These are phyloP conservation scores for Choloepus hoffmanni DNA, from an alignment of 2,113 vertebrate genomes.

Conservation along the genomic window DNA sequence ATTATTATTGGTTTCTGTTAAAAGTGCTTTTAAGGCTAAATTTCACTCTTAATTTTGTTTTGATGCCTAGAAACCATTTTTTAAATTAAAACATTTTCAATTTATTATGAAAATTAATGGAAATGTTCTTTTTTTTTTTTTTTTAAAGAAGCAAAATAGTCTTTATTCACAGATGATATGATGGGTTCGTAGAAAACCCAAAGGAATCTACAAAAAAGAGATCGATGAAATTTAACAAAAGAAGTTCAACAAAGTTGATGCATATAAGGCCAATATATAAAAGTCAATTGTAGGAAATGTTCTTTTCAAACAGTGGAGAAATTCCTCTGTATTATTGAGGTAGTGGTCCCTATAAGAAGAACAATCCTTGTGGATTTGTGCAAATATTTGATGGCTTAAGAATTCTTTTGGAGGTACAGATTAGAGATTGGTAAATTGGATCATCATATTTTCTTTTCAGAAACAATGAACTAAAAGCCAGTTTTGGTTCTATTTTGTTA, in stretches of 20 bases:
- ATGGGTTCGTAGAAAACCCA: not conserved
- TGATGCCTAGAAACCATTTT: not conserved
- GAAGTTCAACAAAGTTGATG: not conserved
- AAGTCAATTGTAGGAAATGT: not conserved
- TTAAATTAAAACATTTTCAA: constrained; percentile 23
- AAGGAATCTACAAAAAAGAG: not conserved
- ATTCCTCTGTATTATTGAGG: not conserved
- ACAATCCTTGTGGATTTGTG: not conserved
- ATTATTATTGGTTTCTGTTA: constrained; percentile 18
- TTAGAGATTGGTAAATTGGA: not conserved
- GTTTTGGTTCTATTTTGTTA: constrained; percentile 11
- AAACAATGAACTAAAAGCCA: constrained; percentile 10
- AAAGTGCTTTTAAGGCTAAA: constrained; percentile 29
- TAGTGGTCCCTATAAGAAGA: not conserved
- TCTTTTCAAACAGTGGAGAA: constrained; percentile 1
- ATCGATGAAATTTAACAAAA: not conserved
- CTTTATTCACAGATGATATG: not conserved
- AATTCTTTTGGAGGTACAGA: not conserved
- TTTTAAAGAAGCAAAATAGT: not conserved
- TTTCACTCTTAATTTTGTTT: constrained; percentile 30
- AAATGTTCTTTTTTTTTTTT: not conserved
- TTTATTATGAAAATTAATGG: not conserved
- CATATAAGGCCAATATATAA: not conserved
- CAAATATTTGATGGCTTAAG: not conserved
- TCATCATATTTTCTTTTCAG: constrained; percentile 1